Percentiles rank a stretch among this genome's conserved stretches.
Evolutionary conservation across 2,888 invertebrate genomes (phyloP).

Genomic region (Dexiosoma caninum): DNA sequence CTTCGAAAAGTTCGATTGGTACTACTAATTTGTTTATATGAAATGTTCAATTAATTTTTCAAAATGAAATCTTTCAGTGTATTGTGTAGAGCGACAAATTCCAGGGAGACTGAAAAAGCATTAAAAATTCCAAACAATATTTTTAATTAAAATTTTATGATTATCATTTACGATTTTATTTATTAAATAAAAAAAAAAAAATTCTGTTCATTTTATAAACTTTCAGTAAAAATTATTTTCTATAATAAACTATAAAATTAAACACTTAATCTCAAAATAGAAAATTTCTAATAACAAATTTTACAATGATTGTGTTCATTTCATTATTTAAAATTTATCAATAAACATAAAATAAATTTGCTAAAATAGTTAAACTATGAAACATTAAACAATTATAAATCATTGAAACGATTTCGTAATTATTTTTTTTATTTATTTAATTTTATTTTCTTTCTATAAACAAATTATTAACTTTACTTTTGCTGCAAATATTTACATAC

Average conservation of each 20-base stretch:
- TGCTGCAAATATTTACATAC: constrained; percentile 41
- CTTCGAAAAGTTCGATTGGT: no score
- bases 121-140: not conserved
- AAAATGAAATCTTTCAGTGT: no score
- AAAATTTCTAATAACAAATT: constrained; percentile 57
- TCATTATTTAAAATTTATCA: constrained; percentile 26
- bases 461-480: constrained; percentile 5
- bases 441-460: constrained; percentile 9
- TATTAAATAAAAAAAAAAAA: constrained; percentile 56
- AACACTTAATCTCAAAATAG: constrained; percentile 59
- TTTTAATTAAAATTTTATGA: constrained; percentile 22
- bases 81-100: no score
- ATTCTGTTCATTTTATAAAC: constrained; percentile 54
- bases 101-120: not conserved
- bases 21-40: no score
- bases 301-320: constrained; percentile 39
- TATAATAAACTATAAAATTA: constrained; percentile 52
- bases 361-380: constrained; percentile 52
- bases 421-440: not conserved
- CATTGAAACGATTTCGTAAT: not conserved
- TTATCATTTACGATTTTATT: constrained; percentile 52
- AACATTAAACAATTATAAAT: constrained; percentile 41
- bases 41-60: no score
- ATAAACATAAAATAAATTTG: constrained; percentile 47
- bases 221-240: constrained; percentile 47